Percentiles rank a stretch among this genome's conserved stretches.
Conservation (phyloP, 2,797 vertebrate species). For the Manis javanica region DNA sequence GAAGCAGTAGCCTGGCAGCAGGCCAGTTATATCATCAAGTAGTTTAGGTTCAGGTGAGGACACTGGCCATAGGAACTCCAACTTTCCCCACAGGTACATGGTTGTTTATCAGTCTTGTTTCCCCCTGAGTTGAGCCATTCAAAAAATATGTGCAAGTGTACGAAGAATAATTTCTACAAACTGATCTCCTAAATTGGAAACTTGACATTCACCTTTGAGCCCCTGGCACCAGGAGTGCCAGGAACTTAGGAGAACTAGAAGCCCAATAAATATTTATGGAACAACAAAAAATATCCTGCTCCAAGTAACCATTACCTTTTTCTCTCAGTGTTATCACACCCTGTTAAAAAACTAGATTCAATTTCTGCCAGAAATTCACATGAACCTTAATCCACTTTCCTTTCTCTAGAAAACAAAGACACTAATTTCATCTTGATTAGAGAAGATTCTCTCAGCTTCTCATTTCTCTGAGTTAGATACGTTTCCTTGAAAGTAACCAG, state of each 20-base stretch:
- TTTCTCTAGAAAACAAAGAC: background rate
- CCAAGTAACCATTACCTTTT: background rate
- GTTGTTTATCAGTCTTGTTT: background rate
- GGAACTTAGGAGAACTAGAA: background rate
- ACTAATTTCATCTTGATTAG: background rate
- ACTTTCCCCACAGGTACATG: background rate
- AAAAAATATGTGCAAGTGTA: background rate
- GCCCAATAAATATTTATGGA: background rate
- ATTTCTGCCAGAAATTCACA: slow-evolving; percentile 13
- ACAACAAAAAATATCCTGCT: slow-evolving; percentile 22
- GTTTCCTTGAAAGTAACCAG: background rate
- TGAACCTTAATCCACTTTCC: background rate
- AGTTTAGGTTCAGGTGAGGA: too few species aligned
- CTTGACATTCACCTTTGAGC: background rate
- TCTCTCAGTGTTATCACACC: background rate
- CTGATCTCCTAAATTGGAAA: background rate
- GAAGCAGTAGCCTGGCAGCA: too few species aligned
- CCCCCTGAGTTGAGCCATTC: background rate
- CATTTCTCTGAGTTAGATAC: background rate
- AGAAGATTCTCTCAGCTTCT: background rate
- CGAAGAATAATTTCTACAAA: background rate
- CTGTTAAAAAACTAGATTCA: background rate
- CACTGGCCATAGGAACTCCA: too few species aligned
- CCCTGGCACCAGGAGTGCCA: background rate
- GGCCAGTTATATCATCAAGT: too few species aligned